These are phyloP conservation scores for Drosophila yakuba DNA, from an alignment of 1,140 invertebrate genomes.

Conservation along the genomic window DNA sequence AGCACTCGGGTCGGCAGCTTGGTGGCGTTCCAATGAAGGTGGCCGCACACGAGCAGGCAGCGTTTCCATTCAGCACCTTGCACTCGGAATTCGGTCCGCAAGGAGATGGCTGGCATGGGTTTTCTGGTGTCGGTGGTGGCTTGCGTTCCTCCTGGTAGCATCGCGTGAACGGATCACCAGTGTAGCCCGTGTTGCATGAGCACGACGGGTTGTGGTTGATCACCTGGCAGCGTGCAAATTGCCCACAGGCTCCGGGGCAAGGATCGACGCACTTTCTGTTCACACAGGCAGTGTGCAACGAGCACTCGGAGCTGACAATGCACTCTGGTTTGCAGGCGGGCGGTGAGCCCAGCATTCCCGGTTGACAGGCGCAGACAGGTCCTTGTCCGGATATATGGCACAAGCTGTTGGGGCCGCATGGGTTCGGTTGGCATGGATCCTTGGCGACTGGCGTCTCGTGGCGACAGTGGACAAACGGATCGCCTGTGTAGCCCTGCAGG, in stretches of 20 bases:
- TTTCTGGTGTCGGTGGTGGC: constrained; percentile 84
- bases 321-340: constrained; percentile 89
- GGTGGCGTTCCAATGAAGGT: constrained; percentile 88
- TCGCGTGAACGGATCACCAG: constrained; percentile 87
- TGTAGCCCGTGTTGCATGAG: constrained; percentile 85
- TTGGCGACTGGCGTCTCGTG: constrained; percentile 62
- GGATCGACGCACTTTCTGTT: constrained; percentile 90
- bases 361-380: constrained; percentile 90
- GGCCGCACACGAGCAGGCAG: constrained; percentile 89
- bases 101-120: constrained; percentile 88
- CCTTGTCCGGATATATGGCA: constrained; percentile 90
- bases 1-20: constrained; percentile 88
- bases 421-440: constrained; percentile 90
- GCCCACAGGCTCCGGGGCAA: constrained; percentile 89
- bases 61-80: constrained; percentile 87
- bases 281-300: constrained; percentile 88
- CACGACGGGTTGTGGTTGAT: constrained; percentile 88
- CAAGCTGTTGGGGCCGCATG: constrained; percentile 92
- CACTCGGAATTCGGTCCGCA: constrained; percentile 92
- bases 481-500: constrained; percentile 89
- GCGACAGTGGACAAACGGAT: constrained; percentile 89
- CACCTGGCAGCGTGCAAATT: constrained; percentile 88
- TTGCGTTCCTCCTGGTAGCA: constrained; percentile 85
- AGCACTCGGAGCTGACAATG: constrained; percentile 89
- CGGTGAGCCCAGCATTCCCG: constrained; percentile 91